Evolutionary conservation across 1,140 invertebrate species (phyloP), one percentile per base, ranked within the genome.

Genomic region (Argopecten irradians): DNA sequence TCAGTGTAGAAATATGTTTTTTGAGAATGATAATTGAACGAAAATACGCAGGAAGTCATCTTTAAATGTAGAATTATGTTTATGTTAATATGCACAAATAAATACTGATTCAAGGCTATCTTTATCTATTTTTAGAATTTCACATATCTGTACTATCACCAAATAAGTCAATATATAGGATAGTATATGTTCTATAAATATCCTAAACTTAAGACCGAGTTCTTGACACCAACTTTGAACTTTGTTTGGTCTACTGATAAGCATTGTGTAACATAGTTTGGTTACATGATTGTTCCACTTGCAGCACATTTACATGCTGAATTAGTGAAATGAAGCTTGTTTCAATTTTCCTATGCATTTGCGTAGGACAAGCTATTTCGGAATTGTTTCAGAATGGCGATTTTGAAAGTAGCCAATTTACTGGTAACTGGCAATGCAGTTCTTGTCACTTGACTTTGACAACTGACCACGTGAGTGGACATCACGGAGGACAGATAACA

Each of bases 381-480:
- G 55, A 71, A 71, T 71, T 71, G n/a, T 71, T 71, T n/a, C 55
- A 71, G 28, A 71, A 71, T 71, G 55, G 55, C 55, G 55, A 28
- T 71, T 71, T 71, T 71, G 55, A 71, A n/a, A 71, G 55, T 71
- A n/a, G 28, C 28, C 22, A 71, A 7, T 71, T 71, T 71, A n/a
- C 0, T 28, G 55, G 55, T 28, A 71, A 71, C n/a, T 71, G 55
- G 55, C 22, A 71, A n/a, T 71, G 55, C 28, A 71, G 28, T 11
- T 71, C 55, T 5, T 71, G 55, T 28, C 14, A 71, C 5, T 11
- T 71, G n/a, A 28, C 55, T n/a, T 28, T 71, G 16, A 71, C 55
- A 28, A 71, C 1, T n/a, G 22, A 71, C n/a, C 55, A 71, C 55
- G 55, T 71, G 55, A 28, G 2, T 71, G 55, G 55, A 71, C 55